Percentiles rank a stretch among this genome's conserved stretches.
Conservation (phyloP, 2,113 vertebrate genomes). For the Cololabis saira region DNA sequence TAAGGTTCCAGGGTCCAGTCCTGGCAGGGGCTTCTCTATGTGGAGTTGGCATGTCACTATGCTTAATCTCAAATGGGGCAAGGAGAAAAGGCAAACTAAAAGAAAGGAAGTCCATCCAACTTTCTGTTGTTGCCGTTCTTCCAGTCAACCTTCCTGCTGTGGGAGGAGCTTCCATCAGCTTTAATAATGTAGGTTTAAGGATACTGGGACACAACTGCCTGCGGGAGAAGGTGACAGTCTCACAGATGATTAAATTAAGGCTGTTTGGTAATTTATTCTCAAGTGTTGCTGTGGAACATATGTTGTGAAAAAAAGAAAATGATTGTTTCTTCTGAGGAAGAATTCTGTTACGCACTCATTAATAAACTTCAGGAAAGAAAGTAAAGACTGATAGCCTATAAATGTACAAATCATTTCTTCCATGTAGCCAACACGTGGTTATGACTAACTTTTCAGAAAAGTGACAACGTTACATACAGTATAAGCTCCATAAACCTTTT, state of each 20-base stretch:
- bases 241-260: conserved; percentile 58
- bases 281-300: conserved; percentile 52
- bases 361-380: conserved; percentile 43
- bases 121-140: no score
- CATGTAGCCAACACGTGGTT: neutral
- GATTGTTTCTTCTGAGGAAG: conserved; percentile 16
- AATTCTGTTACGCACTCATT: conserved; percentile 45
- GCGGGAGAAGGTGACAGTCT: conserved; percentile 28
- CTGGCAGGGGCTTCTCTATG: no score
- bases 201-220: neutral
- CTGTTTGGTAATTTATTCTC: conserved; percentile 68
- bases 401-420: neutral
- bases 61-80: no score
- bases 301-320: conserved; percentile 21
- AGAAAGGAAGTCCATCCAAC: no score
- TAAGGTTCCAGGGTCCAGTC: no score
- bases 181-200: conserved; percentile 10
- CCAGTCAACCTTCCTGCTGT: no score
- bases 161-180: no score
- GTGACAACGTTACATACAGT: no score
- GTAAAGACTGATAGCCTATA: neutral
- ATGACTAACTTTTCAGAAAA: no score
- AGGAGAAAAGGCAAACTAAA: neutral
- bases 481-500: no score
- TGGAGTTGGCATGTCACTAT: no score